phyloP scores from a whole-genome alignment of 1,140 invertebrate genomes.

The Mamestra configurata region DNA sequence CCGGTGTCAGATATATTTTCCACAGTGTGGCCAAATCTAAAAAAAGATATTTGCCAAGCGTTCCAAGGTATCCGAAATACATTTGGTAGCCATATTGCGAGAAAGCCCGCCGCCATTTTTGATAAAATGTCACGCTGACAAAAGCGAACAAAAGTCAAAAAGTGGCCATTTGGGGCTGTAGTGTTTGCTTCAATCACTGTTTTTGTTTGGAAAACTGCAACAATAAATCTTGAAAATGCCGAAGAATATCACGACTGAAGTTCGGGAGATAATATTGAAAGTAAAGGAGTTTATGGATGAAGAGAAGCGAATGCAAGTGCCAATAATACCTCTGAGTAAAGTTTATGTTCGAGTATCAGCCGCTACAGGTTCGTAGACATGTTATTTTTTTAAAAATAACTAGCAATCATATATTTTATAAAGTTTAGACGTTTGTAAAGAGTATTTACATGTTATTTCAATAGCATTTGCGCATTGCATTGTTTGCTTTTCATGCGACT shows the following conservation, averaged over 20 bases:
- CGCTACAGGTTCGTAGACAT: constrained; percentile 72
- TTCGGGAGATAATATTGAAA: constrained; percentile 83
- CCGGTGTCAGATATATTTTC: no score
- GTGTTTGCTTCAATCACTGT: constrained; percentile 30
- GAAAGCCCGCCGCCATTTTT: constrained; percentile 22
- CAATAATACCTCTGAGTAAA: constrained; percentile 84
- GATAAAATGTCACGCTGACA: constrained; percentile 42
- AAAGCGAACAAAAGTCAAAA: constrained; percentile 37
- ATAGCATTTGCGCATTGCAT: no score
- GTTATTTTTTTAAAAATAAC: constrained; percentile 23
- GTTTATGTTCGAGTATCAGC: constrained; percentile 83
- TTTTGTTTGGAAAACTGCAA: constrained; percentile 59
- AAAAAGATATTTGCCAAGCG: constrained; percentile 3
- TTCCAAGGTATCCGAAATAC: neutral
- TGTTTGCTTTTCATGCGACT: no score
- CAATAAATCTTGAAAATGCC: constrained; percentile 71
- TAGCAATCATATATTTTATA: neutral
- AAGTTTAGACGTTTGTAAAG: no score
- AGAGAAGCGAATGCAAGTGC: constrained; percentile 84
- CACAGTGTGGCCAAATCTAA: neutral
- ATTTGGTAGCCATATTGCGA: constrained; percentile 1
- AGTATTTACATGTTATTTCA: no score
- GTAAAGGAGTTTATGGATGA: constrained; percentile 86
- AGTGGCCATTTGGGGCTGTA: constrained; percentile 58
- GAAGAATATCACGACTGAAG: constrained; percentile 85